These are phyloP conservation scores for Ondatra zibethicus DNA, from an alignment of 2,113 vertebrate species.

Conservation along the genomic window DNA sequence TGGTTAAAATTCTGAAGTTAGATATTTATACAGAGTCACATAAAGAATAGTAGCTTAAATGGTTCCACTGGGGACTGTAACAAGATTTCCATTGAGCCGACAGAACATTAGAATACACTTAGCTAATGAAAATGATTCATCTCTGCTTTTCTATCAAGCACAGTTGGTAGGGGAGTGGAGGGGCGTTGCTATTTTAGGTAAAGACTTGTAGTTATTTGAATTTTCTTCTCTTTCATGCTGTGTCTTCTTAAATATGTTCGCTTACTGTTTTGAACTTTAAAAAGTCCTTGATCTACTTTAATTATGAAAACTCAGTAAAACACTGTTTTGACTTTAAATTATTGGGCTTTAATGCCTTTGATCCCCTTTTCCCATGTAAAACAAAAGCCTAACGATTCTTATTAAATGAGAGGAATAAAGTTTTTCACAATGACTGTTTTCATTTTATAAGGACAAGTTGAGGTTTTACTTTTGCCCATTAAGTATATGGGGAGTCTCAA, in stretches of 20 bases:
- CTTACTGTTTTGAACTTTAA: conserved; percentile 68
- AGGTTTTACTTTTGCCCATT: conserved; percentile 72
- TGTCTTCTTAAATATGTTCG: conserved; percentile 65
- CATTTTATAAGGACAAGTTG: conserved; percentile 69
- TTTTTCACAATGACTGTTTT: conserved; percentile 69
- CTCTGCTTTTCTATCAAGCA: conserved; percentile 73
- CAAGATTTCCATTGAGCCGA: conserved; percentile 74
- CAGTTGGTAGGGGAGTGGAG: neutral
- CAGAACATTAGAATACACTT: conserved; percentile 74
- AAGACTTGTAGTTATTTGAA: conserved; percentile 45
- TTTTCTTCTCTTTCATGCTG: conserved; percentile 47
- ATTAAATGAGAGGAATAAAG: conserved; percentile 60
- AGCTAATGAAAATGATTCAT: conserved; percentile 77
- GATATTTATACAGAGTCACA: conserved; percentile 61
- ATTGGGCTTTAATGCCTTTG: conserved; percentile 68
- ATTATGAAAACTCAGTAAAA: conserved; percentile 73
- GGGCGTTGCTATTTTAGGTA: conserved; percentile 52
- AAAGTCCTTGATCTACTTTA: conserved; percentile 70
- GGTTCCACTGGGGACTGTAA: conserved; percentile 61
- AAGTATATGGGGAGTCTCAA: conserved; percentile 54
- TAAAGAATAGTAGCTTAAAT: conserved; percentile 75
- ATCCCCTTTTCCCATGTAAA: conserved; percentile 66
- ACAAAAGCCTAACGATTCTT: conserved; percentile 70
- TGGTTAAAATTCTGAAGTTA: conserved; percentile 73
- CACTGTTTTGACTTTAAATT: conserved; percentile 74